Base-by-base conservation (phyloP, 2,113 vertebrate genomes). In the Cryptotis parvus region DNA sequence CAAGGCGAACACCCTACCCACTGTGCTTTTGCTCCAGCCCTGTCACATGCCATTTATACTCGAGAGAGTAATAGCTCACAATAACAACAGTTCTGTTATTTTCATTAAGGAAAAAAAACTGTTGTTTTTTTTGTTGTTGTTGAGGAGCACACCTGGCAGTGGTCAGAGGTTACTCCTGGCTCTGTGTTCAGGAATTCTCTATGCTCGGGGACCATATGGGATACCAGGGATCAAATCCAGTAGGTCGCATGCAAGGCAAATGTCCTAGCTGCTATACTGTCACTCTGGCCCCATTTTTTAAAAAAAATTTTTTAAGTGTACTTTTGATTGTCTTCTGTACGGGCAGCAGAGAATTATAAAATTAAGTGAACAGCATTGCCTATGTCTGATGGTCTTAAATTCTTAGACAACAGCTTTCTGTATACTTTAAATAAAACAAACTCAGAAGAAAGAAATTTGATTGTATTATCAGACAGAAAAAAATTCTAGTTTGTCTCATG, bases 261-360 rank as follows among this genome's bases (percentile, higher is more conserved):
- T n/a, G n/a, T n/a, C n/a, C n/a, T n/a, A n/a, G n/a, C n/a, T n/a
- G n/a, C n/a, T n/a, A n/a, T n/a, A n/a, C n/a, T n/a, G n/a, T n/a
- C n/a, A n/a, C n/a, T n/a, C n/a, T n/a, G n/a, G n/a, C n/a, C n/a
- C n/a, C n/a, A n/a, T n/a, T n/a, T n/a, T n/a, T n/a, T n/a, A n/a
- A n/a, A n/a, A n/a, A n/a, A n/a, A n/a, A n/a, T n/a, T n/a, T n/a
- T n/a, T n/a, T n/a, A 16, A 65, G 73, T 43, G 72, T 72, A 26
- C 9, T 86, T 87, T 89, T 95, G 35, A 65, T 76, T 83, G 1
- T 92, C n/a, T 84, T 87, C 58, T 84, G 10, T 87, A 45, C 58
- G 11, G n/a, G 22, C 6, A 73, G 39, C 52, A 94, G 81, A 92
- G 39, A 89, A 65, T 80, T 84, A 61, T 33, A 93, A 89, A 91